Evolutionary conservation across 2,888 invertebrate genomes (phyloP).

Genomic region (Heliconius ethilla): DNA sequence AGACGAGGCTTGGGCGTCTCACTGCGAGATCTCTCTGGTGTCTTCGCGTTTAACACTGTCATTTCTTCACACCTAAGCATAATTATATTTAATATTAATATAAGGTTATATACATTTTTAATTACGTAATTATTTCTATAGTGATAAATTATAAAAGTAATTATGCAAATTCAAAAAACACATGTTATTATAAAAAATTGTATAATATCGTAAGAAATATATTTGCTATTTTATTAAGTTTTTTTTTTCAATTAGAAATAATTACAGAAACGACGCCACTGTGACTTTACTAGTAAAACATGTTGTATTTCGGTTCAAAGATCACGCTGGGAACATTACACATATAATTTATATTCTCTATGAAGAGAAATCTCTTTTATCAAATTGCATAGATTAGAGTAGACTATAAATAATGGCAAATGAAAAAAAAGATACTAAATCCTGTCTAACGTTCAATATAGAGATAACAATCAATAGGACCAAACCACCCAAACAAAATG

Average conservation of each 20-base stretch:
- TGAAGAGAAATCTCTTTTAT: no score
- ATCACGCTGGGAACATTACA: no score
- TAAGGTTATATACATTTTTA: neutral
- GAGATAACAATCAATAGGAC: neutral
- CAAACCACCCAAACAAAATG: neutral
- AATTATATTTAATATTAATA: constrained; percentile 14
- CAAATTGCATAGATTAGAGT: no score
- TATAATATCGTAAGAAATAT: no score
- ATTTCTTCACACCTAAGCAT: constrained; percentile 76
- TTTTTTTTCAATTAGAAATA: no score
- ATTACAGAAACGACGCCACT: no score
- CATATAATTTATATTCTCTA: no score
- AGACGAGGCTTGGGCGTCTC: constrained; percentile 69
- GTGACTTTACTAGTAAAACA: no score
- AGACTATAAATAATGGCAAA: no score
- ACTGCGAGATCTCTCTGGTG: constrained; percentile 65
- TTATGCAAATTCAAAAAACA: neutral
- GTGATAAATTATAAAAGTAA: neutral
- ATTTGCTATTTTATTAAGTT: no score
- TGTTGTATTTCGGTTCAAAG: no score
- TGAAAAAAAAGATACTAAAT: neutral
- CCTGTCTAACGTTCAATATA: neutral
- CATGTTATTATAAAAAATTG: no score
- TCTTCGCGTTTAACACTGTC: constrained; percentile 68
- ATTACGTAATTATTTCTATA: neutral